phyloP scores from a whole-genome alignment of 1,140 invertebrate genomes.

The Eriocheir sinensis region DNA sequence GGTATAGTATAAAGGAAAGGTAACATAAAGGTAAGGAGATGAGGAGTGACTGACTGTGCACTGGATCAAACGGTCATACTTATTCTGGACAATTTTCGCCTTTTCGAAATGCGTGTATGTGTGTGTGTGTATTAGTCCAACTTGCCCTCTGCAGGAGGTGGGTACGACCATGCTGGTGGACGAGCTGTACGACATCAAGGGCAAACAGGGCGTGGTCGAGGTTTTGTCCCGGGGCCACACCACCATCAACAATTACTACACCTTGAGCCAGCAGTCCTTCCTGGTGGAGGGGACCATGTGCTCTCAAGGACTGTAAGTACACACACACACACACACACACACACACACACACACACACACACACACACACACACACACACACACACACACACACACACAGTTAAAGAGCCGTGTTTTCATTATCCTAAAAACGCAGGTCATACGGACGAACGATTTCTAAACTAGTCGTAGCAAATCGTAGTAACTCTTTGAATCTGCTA shows the following conservation, averaged over 20 bases:
- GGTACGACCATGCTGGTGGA: constrained; percentile 56
- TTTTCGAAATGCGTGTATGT: no score
- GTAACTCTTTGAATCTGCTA: no score
- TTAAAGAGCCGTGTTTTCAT: no score
- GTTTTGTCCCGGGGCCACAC: not conserved
- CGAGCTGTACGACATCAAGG: constrained; percentile 64
- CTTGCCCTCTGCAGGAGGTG: not conserved
- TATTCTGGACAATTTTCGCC: no score
- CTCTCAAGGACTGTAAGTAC: constrained; percentile 27
- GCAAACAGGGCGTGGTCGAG: constrained; percentile 33
- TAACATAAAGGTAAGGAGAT: no score
- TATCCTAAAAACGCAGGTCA: no score
- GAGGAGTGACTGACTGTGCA: no score
- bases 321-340: not conserved
- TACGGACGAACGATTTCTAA: no score
- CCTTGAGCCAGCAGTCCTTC: not conserved
- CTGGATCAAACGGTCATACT: no score
- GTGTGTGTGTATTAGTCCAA: not conserved
- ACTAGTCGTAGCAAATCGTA: no score
- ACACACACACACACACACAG: constrained; percentile 35
- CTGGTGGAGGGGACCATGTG: constrained; percentile 45
- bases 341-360: no score
- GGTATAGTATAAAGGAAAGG: not conserved
- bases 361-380: not conserved
- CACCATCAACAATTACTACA: constrained; percentile 61